A percentile compares a stretch with the other conserved stretches of the same genome.
These are phyloP conservation scores for Luscinia luscinia DNA, from an alignment of 2,797 vertebrate species.

Conservation along the genomic window DNA sequence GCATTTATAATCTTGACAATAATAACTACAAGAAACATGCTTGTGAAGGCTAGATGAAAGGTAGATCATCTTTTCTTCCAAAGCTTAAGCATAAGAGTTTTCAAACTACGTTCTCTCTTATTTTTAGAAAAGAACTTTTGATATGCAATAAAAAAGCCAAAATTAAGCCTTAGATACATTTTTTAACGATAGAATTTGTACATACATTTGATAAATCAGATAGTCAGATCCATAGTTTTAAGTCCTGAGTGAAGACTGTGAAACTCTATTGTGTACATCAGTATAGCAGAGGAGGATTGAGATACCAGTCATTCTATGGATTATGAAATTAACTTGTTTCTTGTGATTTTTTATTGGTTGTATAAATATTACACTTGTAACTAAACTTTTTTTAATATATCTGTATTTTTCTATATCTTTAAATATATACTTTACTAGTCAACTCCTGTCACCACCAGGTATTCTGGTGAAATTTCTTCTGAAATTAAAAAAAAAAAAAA, in stretches of 20 bases:
- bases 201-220: neutral
- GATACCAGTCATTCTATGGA: neutral
- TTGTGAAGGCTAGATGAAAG: constrained; percentile 54
- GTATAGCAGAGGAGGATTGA: neutral
- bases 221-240: neutral
- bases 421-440: neutral
- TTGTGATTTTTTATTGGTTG: neutral
- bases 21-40: constrained; percentile 20
- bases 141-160: neutral
- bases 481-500: neutral
- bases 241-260: neutral
- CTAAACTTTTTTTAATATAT: neutral
- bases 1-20: constrained; percentile 58
- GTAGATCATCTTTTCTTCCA: constrained; percentile 31
- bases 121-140: neutral
- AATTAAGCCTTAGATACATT: neutral
- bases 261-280: neutral
- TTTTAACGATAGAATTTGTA: neutral
- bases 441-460: neutral
- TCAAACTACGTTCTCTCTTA: neutral
- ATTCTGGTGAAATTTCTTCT: neutral
- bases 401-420: neutral
- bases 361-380: neutral
- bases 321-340: neutral
- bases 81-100: neutral